Base-by-base conservation (phyloP, 1,140 invertebrate species). In the Eubasilissa regina region DNA sequence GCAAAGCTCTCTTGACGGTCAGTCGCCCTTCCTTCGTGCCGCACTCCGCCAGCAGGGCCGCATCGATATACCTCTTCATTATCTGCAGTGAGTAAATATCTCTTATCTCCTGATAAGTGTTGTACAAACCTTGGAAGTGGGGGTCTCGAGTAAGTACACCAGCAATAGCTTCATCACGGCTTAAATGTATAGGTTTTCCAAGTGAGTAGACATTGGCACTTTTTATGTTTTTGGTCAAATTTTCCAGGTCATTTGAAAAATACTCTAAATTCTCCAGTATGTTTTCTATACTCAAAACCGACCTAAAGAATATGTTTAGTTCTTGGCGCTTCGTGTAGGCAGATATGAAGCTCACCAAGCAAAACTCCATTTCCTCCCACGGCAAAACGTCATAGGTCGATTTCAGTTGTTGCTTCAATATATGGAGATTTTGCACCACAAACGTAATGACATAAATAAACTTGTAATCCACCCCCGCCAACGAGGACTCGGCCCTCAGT, bases 281-380 rank as follows among this genome's bases (percentile, higher is more conserved):
- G 11, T 13, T 68, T 0, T 15, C 44, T 68, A 4, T 68, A 13
- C 13, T 68, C 35, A 68, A 13, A n/a, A 68, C 44, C 13, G 35
- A n/a, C 64, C 35, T 10, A 45, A 44, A 44, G 64, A 68, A 68
- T 47, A 68, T 13, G 19, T 68, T 68, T 13, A 45, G 4, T 21
- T 45, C 35, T n/a, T 68, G 64, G 12, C 3, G n/a, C n/a, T 19
- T 13, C 4, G 13, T 45, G n/a, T 45, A 35, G 35, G 64, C 25
- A 13, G n/a, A 47, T 13, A 68, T 35, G 44, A 68, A 68, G 13
- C 13, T 15, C 35, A 44, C 44, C 44, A 68, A 43, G n/a, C 35
- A 68, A 60, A 60, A 60, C 13, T 60, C 56, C 56, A 60, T 15
- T 60, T 60, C 56, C 17, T 60, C 56, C 56, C 56, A 60, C 17